Evolutionary conservation across 2,888 invertebrate genomes (phyloP), one percentile per base, ranked within the genome.

Genomic region (Eurytoma adleriae): DNA sequence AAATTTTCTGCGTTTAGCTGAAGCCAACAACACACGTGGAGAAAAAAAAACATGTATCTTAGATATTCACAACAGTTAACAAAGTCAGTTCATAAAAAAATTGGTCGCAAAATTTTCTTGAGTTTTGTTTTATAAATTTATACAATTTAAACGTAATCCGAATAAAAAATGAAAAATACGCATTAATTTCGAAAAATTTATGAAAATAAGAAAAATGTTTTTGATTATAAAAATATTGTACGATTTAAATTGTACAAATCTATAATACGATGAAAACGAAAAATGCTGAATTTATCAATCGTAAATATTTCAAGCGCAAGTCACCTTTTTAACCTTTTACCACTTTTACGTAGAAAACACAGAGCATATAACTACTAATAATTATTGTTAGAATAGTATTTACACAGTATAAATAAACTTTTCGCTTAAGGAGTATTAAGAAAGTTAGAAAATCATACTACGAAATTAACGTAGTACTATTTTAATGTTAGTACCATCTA

Each of bases 361-460:
- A 77, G 72, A 72, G 68, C 59, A 64, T 73, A 78, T 16, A 73
- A 50, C 54, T 78, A 78, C 50, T 40, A 59, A 61, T 75, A 81
- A 66, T 75, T 67, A 62, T 78, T 64, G 30, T 66, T 69, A 30
- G 48, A 20, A 64, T 70, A 56, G 54, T 80, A 71, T 80, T 67
- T 78, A 81, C 75, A 71, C 18, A 56, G 24, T 68, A 70, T 70
- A 70, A 79, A 75, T 82, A 74, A 79, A 70, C 1, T 68, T 72
- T 67, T 79, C 57, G 12, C 40, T 62, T 79, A 24, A 69, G 40
- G 64, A 79, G 74, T 79, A 79, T 79, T 79, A 74, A 79, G 79
- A 73, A 73, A 62, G 68, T 57, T 79, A 72, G 54, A 78, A 78
- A 71, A 78, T 24, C 16, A 30, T 66, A 69, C 61, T 54, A 68